Percentiles rank a stretch among this genome's conserved stretches.
Evolutionary conservation across 2,888 invertebrate genomes (phyloP).

Genomic region (Pseudococcus viburni): DNA sequence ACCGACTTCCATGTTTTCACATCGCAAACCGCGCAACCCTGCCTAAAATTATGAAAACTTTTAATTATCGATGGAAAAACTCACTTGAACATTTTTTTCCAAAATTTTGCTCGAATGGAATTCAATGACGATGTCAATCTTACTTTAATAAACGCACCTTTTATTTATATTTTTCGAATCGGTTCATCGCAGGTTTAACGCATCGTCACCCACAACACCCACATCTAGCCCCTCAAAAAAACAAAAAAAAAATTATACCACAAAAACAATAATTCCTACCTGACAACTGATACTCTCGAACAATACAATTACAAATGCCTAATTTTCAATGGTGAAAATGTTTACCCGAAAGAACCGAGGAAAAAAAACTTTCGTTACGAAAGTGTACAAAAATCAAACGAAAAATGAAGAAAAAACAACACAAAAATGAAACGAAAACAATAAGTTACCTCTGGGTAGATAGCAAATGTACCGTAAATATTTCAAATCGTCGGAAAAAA

Average conservation of each 20-base stretch:
- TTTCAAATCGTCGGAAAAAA: slow-evolving; percentile 57
- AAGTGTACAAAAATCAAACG: neutral
- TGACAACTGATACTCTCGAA: neutral
- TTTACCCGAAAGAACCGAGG: neutral
- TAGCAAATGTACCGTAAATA: slow-evolving; percentile 57
- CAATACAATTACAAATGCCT: neutral
- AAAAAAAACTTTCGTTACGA: neutral
- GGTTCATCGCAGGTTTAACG: neutral
- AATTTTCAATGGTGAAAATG: neutral
- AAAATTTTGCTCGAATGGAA: neutral
- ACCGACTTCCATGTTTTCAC: slow-evolving; percentile 12
- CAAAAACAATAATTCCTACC: neutral
- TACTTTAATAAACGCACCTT: neutral
- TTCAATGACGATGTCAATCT: slow-evolving; percentile 8
- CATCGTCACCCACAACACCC: neutral
- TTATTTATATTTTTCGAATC: neutral
- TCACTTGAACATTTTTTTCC: neutral
- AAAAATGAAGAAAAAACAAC: slow-evolving; percentile 13
- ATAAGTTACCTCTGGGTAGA: slow-evolving; percentile 53
- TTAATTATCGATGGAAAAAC: slow-evolving; percentile 37
- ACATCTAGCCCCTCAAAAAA: no score
- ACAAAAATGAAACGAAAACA: slow-evolving; percentile 51
- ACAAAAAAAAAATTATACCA: slow-evolving; percentile 2
- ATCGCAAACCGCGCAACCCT: neutral
- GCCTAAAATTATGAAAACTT: slow-evolving; percentile 14